Evolutionary conservation across 2,888 invertebrate species (phyloP).

Genomic region (Pheosia tremula): DNA sequence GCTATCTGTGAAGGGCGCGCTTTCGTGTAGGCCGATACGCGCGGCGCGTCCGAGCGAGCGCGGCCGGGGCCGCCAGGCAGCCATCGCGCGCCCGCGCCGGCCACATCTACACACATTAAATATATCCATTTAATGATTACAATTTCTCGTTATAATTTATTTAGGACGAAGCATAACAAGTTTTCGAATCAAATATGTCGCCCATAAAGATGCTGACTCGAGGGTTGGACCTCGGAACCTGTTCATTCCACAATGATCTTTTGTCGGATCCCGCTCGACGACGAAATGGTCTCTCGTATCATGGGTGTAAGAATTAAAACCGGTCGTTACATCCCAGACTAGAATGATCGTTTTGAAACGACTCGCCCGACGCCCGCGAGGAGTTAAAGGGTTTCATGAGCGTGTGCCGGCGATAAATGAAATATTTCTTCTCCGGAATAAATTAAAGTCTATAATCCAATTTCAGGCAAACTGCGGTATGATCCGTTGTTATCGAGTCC

Average conservation of each 20-base stretch:
- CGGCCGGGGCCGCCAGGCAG: slow-evolving; percentile 33
- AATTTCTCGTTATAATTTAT: slow-evolving; percentile 85
- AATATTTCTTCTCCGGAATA: slow-evolving; percentile 82
- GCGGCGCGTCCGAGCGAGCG: slow-evolving; percentile 40
- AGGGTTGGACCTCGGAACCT: slow-evolving; percentile 76
- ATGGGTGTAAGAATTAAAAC: slow-evolving; percentile 82
- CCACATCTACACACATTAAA: slow-evolving; percentile 77
- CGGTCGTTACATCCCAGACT: slow-evolving; percentile 69
- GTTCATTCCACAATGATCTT: slow-evolving; percentile 78
- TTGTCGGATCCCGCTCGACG: slow-evolving; percentile 59
- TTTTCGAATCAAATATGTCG: slow-evolving; percentile 84
- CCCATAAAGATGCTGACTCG: slow-evolving; percentile 82
- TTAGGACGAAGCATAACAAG: slow-evolving; percentile 84
- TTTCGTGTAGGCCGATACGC: slow-evolving; percentile 78
- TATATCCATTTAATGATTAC: slow-evolving; percentile 83
- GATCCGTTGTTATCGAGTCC: slow-evolving; percentile 66
- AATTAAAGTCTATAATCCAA: slow-evolving; percentile 83
- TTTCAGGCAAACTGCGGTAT: slow-evolving; percentile 59
- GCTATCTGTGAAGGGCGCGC: slow-evolving; percentile 74
- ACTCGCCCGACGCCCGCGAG: slow-evolving; percentile 58
- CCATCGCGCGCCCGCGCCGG: slow-evolving; percentile 39
- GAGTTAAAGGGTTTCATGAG: slow-evolving; percentile 80
- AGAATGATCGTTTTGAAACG: slow-evolving; percentile 78
- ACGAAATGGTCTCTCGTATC: slow-evolving; percentile 76
- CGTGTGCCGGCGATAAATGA: slow-evolving; percentile 71